phyloP scores from a whole-genome alignment of 2,113 vertebrate genomes.

The Pseudorasbora parva region DNA sequence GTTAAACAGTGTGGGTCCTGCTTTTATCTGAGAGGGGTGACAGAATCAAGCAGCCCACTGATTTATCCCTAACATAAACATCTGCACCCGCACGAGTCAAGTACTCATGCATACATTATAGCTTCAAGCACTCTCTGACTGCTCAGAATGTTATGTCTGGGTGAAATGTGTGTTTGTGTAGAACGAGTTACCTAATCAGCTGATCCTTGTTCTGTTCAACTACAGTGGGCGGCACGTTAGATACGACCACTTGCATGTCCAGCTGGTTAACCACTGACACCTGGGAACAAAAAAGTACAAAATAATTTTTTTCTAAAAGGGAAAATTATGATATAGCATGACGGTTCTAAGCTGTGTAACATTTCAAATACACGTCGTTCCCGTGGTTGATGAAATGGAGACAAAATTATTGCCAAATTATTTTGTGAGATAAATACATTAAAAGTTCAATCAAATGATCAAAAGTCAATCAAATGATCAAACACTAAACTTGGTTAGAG shows the following conservation, averaged over 20 bases:
- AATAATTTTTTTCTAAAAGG: constrained; percentile 26
- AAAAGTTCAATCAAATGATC: too few species aligned
- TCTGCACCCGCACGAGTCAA: background rate
- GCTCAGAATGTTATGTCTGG: background rate
- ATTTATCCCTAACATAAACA: constrained; percentile 36
- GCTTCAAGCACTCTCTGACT: background rate
- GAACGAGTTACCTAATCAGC: constrained; percentile 84
- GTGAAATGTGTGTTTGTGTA: background rate
- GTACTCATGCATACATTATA: constrained; percentile 33
- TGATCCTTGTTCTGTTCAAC: constrained; percentile 95
- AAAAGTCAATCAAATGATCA: too few species aligned
- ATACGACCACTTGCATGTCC: constrained; percentile 99
- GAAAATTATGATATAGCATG: background rate
- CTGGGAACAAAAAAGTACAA: constrained; percentile 73
- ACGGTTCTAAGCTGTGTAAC: background rate
- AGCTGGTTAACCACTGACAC: constrained; percentile 97
- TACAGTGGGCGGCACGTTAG: constrained; percentile 92
- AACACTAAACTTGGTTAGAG: too few species aligned
- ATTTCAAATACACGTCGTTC: background rate
- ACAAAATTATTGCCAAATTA: background rate
- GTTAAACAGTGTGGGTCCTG: constrained; percentile 28
- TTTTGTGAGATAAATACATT: too few species aligned
- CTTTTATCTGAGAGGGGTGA: background rate
- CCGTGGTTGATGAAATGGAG: background rate
- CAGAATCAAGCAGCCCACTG: constrained; percentile 37